Conservation (phyloP, 37 sponge, comb jelly and placozoan species). For the Agelas oroides region DNA sequence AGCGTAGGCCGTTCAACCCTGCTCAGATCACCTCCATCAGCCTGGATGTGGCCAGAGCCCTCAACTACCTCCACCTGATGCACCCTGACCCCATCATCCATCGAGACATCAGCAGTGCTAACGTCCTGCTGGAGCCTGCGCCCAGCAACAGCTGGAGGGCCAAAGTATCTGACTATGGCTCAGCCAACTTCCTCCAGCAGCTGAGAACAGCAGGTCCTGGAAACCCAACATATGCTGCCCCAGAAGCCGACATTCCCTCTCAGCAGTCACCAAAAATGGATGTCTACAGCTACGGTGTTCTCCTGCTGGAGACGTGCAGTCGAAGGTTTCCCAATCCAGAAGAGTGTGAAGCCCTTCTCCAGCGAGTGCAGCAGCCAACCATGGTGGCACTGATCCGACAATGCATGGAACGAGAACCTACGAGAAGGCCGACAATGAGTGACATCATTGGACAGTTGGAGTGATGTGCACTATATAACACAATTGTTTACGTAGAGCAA, state of each 20-base stretch:
- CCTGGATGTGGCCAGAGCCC: constrained; percentile 56
- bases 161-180: constrained; percentile 77
- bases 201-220: constrained; percentile 8
- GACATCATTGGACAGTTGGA: not conserved
- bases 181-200: constrained; percentile 52
- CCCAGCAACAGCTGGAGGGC: constrained; percentile 55
- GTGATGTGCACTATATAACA: too few species aligned
- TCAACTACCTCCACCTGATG: constrained; percentile 74
- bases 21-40: constrained; percentile 28
- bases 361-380: not conserved
- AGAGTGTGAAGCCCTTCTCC: not conserved
- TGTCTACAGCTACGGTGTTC: constrained; percentile 36
- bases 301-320: constrained; percentile 33
- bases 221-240: constrained; percentile 26
- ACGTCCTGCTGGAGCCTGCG: constrained; percentile 59
- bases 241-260: constrained; percentile 35
- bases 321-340: not conserved
- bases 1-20: constrained; percentile 5
- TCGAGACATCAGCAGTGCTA: constrained; percentile 79
- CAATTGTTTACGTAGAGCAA: too few species aligned
- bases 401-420: constrained; percentile 4
- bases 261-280: constrained; percentile 67
- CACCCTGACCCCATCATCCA: constrained; percentile 79
- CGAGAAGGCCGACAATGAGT: not conserved
- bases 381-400: not conserved